A percentile compares a stretch with the other conserved stretches of the same genome.
Conservation (phyloP, 2,888 invertebrate species). For the Coenonympha arcania region DNA sequence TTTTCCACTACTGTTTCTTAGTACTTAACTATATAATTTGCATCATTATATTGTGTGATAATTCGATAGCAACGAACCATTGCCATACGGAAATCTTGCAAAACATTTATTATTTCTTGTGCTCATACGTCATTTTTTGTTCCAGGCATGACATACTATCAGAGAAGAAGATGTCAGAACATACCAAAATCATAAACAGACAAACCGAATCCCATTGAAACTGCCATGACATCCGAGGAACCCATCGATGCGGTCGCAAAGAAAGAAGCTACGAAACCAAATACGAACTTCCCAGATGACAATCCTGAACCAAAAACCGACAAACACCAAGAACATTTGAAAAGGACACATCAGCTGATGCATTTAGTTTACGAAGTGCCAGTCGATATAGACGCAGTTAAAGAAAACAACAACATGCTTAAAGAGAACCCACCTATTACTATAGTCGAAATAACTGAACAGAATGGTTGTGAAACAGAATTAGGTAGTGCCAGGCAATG, state of each 20-base stretch:
- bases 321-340: conserved; percentile 43
- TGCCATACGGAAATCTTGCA: background rate
- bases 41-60: no score
- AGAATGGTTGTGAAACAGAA: conserved; percentile 66
- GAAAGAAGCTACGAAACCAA: conserved; percentile 54
- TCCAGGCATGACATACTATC: conserved; percentile 16
- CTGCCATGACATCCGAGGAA: conserved; percentile 68
- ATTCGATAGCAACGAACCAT: no score
- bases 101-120: background rate
- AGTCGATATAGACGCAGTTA: conserved; percentile 47
- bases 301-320: conserved; percentile 44
- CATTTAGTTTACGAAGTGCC: conserved; percentile 68
- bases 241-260: conserved; percentile 58
- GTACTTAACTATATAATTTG: no score
- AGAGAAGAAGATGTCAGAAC: conserved; percentile 6
- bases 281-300: conserved; percentile 48
- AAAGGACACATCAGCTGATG: conserved; percentile 59
- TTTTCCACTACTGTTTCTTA: no score
- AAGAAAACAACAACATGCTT: conserved; percentile 62
- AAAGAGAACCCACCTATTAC: conserved; percentile 67
- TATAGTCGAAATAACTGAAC: conserved; percentile 64
- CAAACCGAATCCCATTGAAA: conserved; percentile 16
- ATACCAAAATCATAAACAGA: background rate
- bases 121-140: conserved; percentile 14
- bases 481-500: conserved; percentile 43